Conservation (phyloP, 1,140 invertebrate genomes). For the Cotesia vestalis region DNA sequence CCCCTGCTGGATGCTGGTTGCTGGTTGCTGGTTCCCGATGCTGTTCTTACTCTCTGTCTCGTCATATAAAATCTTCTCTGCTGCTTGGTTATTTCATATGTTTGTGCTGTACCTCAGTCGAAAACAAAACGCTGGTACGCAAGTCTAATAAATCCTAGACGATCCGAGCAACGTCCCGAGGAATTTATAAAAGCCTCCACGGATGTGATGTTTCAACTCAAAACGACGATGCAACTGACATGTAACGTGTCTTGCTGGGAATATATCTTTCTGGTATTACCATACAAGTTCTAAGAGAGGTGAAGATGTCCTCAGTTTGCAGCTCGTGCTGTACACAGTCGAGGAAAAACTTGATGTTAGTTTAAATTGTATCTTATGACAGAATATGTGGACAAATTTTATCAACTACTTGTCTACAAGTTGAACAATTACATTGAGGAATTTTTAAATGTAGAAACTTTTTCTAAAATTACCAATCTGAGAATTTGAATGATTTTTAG, state of each 20-base stretch:
- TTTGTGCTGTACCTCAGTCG: constrained; percentile 33
- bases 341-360: no score
- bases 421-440: no score
- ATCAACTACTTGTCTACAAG: no score
- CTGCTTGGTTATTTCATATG: not conserved
- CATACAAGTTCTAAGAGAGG: not conserved
- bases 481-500: no score
- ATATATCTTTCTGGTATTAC: not conserved
- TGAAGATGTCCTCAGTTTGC: constrained; percentile 17
- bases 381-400: no score
- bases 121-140: constrained; percentile 43
- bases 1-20: no score
- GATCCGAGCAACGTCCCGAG: constrained; percentile 35
- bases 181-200: constrained; percentile 41
- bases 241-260: constrained; percentile 26
- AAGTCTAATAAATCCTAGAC: constrained; percentile 46
- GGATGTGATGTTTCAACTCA: constrained; percentile 12
- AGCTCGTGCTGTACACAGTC: no score
- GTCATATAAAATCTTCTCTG: constrained; percentile 18
- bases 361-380: no score
- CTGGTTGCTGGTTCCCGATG: no score
- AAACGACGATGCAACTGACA: constrained; percentile 21
- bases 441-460: no score
- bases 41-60: not conserved
- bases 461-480: no score